Conservation (phyloP, 2,797 vertebrate genomes). For the Poeciliopsis paucimaculata region DNA sequence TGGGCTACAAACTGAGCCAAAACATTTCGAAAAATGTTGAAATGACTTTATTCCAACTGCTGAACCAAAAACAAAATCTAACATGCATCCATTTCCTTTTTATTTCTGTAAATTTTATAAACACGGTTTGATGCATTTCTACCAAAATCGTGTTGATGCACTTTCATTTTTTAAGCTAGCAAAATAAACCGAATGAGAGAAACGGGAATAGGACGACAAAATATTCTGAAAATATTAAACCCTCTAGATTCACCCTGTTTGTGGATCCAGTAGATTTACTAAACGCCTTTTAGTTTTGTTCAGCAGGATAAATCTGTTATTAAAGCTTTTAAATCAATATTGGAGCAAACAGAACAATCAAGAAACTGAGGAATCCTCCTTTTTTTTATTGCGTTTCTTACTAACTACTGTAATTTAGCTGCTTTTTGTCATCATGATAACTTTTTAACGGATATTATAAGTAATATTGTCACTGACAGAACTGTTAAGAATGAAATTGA, state of each 20-base stretch:
- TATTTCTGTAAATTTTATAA: background rate
- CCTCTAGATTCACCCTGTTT: background rate
- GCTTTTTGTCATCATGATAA: background rate
- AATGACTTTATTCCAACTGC: background rate
- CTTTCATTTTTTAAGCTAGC: background rate
- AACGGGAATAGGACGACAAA: no score
- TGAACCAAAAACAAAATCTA: background rate
- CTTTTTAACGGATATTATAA: background rate
- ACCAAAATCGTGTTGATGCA: background rate
- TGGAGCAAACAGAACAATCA: background rate
- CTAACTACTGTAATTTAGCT: background rate
- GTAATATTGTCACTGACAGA: background rate
- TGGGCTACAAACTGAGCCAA: background rate
- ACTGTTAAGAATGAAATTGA: background rate
- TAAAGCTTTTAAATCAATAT: background rate
- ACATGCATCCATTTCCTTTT: background rate
- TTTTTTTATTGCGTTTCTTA: background rate
- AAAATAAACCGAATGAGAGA: background rate
- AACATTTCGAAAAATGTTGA: background rate
- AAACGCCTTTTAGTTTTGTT: no score
- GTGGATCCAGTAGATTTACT: background rate
- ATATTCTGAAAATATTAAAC: background rate
- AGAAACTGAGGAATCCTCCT: background rate
- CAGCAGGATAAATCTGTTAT: background rate
- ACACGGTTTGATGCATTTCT: background rate